These are phyloP conservation scores for Phragmatobia fuliginosa DNA, from an alignment of 2,888 invertebrate species.

Conservation along the genomic window DNA sequence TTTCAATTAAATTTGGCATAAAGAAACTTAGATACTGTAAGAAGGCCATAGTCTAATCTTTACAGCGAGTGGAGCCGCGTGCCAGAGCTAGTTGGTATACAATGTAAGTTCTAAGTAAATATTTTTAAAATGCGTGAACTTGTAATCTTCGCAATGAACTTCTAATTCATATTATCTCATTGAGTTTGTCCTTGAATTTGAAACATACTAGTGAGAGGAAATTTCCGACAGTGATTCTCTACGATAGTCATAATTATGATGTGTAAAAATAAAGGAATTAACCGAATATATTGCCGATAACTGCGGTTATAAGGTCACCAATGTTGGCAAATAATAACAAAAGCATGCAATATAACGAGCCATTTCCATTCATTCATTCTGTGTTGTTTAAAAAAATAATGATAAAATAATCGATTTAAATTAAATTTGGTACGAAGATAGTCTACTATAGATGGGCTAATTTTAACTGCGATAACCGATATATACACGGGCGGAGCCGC, in stretches of 20 bases:
- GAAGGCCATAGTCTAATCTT: too few species aligned
- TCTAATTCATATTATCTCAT: background rate
- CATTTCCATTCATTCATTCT: background rate
- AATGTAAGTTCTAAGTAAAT: background rate
- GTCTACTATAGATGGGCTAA: too few species aligned
- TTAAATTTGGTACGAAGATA: too few species aligned
- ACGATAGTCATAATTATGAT: conserved; percentile 27
- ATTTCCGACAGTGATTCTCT: conserved; percentile 33
- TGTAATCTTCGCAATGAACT: background rate
- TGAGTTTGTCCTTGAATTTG: conserved; percentile 11
- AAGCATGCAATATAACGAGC: background rate
- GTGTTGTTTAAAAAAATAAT: background rate
- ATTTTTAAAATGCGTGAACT: background rate
- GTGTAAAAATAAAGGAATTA: conserved; percentile 24
- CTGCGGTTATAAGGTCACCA: conserved; percentile 13
- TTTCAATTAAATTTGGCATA: too few species aligned
- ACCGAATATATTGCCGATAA: conserved; percentile 23
- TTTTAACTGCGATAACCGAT: too few species aligned
- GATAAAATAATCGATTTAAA: background rate
- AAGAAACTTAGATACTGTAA: too few species aligned
- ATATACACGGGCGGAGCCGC: too few species aligned
- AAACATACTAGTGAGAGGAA: conserved; percentile 44
- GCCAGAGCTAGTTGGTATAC: too few species aligned
- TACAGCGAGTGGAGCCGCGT: too few species aligned
- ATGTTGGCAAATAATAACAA: conserved; percentile 1